Evolutionary conservation across 1,140 invertebrate genomes (phyloP).

Genomic region (Drosophila kurseongensis): DNA sequence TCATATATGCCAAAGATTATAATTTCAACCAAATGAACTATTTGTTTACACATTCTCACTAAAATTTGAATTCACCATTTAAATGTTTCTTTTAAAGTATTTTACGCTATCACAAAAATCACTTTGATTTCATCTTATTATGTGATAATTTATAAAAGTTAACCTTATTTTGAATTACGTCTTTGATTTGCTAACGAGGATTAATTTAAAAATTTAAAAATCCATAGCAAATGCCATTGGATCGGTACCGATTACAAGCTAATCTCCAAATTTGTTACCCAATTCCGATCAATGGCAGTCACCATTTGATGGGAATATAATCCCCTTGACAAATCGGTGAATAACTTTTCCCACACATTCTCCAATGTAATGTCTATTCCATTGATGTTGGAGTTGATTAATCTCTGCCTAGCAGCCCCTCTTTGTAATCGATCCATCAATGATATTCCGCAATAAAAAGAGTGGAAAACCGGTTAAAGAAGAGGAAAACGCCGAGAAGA

Average conservation of each 20-base stretch:
- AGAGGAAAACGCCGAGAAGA: not conserved
- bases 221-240: not conserved
- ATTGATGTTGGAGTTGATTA: not conserved
- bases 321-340: not conserved
- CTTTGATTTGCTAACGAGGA: not conserved
- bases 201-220: not conserved
- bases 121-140: no score
- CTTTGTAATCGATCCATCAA: conserved; percentile 19
- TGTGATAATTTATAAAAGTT: no score
- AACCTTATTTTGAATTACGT: not conserved
- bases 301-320: not conserved
- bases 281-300: not conserved
- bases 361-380: not conserved
- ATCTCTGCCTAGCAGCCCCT: not conserved
- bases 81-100: no score
- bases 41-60: no score
- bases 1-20: no score
- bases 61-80: no score
- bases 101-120: no score
- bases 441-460: conserved; percentile 3
- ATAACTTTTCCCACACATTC: conserved; percentile 16
- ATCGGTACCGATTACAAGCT: not conserved
- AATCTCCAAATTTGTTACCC: not conserved
- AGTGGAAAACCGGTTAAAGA: conserved; percentile 11
- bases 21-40: no score